Conservation (phyloP, 2,113 vertebrate genomes). For the Daphoenositta chrysoptera region DNA sequence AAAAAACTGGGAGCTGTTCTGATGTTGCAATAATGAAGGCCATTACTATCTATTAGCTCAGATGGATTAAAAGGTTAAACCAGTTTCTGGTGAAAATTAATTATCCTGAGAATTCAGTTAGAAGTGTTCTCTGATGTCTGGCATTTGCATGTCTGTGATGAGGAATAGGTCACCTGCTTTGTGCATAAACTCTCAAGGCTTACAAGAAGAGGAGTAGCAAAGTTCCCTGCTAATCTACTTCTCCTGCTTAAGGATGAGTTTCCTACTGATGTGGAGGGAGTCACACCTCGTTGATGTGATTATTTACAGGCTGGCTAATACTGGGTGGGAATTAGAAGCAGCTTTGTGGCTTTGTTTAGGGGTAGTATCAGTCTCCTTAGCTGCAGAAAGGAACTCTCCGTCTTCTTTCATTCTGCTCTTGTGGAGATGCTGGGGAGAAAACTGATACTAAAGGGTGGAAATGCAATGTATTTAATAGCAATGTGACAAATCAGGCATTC, state of each 20-base stretch:
- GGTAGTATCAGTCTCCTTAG: not conserved
- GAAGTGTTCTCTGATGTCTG: constrained; percentile 36
- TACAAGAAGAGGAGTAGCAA: constrained; percentile 2
- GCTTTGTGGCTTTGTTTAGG: not conserved
- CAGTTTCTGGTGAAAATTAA: constrained; percentile 55
- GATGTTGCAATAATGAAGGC: constrained; percentile 29
- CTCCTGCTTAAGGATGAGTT: not conserved
- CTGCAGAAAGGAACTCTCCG: not conserved
- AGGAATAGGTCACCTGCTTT: constrained; percentile 31
- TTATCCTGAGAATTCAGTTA: constrained; percentile 22
- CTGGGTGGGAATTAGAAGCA: not conserved
- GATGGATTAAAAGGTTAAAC: constrained; percentile 61
- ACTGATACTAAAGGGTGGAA: not conserved
- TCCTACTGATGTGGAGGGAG: not conserved
- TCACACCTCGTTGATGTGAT: not conserved
- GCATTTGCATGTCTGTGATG: constrained; percentile 51
- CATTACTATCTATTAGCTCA: constrained; percentile 46
- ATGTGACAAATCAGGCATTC: not conserved
- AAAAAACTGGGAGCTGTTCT: not conserved
- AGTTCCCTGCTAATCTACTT: constrained; percentile 33
- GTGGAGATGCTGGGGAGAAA: not conserved
- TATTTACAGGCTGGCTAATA: not conserved
- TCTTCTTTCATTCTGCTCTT: not conserved
- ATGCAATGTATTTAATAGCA: not conserved
- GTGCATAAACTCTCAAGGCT: constrained; percentile 9